Evolutionary conservation across 2,888 invertebrate genomes (phyloP).

Genomic region (Morpho deidamia): DNA sequence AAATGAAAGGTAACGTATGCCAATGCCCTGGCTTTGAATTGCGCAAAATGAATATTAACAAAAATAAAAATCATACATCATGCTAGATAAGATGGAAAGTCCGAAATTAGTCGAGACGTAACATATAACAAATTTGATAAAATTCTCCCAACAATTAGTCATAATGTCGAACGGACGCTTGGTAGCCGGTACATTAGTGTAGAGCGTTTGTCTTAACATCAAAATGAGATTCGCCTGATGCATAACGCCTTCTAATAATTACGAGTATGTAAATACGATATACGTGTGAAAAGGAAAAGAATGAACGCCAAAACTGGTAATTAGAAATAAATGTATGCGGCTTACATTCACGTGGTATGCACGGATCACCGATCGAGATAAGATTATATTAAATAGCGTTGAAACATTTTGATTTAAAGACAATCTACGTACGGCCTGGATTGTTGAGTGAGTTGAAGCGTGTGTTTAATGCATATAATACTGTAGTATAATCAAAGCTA

Average conservation of each 20-base stretch:
- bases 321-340: constrained; percentile 73
- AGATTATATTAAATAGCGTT: constrained; percentile 73
- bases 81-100: constrained; percentile 75
- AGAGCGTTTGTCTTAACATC: constrained; percentile 64
- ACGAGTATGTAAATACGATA: constrained; percentile 72
- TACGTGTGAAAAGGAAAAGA: constrained; percentile 75
- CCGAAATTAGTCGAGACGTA: constrained; percentile 64
- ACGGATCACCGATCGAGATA: constrained; percentile 69
- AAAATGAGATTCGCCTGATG: constrained; percentile 67
- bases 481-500: constrained; percentile 60
- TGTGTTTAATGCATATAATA: constrained; percentile 66
- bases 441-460: constrained; percentile 60
- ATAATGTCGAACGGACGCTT: constrained; percentile 61
- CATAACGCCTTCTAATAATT: constrained; percentile 67
- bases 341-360: constrained; percentile 68
- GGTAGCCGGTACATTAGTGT: constrained; percentile 55
- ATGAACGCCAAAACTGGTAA: constrained; percentile 70
- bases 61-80: constrained; percentile 74
- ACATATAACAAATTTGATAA: constrained; percentile 66
- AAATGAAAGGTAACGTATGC: constrained; percentile 81
- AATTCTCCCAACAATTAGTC: constrained; percentile 67
- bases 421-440: constrained; percentile 61
- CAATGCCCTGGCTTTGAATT: constrained; percentile 93
- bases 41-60: constrained; percentile 65
- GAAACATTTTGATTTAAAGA: constrained; percentile 77